phyloP scores from a whole-genome alignment of 2,888 invertebrate species.

The Apoda limacodes region DNA sequence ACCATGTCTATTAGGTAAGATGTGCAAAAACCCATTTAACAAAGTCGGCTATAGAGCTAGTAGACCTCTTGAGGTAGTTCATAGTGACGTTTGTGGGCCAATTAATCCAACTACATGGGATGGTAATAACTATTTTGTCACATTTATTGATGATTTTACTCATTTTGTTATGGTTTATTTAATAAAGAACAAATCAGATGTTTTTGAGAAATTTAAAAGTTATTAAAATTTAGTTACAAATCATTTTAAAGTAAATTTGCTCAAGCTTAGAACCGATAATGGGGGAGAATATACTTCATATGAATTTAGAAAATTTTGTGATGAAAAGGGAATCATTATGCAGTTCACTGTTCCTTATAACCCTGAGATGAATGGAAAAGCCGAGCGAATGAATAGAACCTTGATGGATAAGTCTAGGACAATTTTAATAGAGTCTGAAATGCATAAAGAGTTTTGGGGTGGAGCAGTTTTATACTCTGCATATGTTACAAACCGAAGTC shows the following conservation, averaged over 20 bases:
- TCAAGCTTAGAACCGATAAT: slow-evolving; percentile 2
- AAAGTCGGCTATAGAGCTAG: slow-evolving; percentile 1
- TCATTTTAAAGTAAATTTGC: slow-evolving; percentile 8
- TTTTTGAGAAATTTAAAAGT: slow-evolving; percentile 14
- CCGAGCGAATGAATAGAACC: slow-evolving; percentile 17
- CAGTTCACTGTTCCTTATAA: slow-evolving; percentile 17
- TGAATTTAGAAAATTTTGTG: slow-evolving; percentile 10
- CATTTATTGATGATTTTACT: slow-evolving; percentile 16
- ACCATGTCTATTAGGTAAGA: slow-evolving; percentile 9
- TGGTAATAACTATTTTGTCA: slow-evolving; percentile 14
- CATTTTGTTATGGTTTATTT: slow-evolving; percentile 16
- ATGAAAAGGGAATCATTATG: slow-evolving; percentile 2
- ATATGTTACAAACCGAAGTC: slow-evolving; percentile 7
- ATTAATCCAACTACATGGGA: slow-evolving; percentile 6
- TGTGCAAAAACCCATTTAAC: slow-evolving; percentile 8
- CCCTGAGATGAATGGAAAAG: slow-evolving; percentile 16
- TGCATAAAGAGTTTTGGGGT: slow-evolving; percentile 9
- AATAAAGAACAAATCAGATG: slow-evolving; percentile 18
- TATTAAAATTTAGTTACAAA: slow-evolving; percentile 14
- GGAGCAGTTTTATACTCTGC: slow-evolving; percentile 11
- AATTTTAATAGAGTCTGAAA: slow-evolving; percentile 12
- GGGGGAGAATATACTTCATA: slow-evolving; percentile 3
- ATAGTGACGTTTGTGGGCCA: slow-evolving; percentile 18
- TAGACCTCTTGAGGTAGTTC: slow-evolving; percentile 13
- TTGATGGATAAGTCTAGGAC: slow-evolving; percentile 15